Evolutionary conservation across 2,888 invertebrate genomes (phyloP).

Genomic region (Globia sparganii): DNA sequence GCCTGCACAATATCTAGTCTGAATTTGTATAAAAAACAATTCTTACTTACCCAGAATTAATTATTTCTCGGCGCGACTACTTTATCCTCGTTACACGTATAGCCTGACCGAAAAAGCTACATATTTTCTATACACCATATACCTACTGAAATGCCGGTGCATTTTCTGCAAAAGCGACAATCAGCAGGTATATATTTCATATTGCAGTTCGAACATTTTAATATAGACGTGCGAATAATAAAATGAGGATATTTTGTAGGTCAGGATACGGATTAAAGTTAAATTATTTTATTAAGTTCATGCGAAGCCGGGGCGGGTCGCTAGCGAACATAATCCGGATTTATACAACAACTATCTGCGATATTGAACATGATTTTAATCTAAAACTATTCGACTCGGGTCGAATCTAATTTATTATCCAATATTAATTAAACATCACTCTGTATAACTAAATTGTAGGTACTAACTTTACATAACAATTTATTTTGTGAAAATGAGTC

Average conservation of each 20-base stretch:
- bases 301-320: conserved; percentile 48
- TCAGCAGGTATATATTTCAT: too few species aligned
- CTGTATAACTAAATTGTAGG: conserved; percentile 29
- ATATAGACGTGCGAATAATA: conserved; percentile 2
- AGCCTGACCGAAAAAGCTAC: background rate
- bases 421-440: conserved; percentile 49
- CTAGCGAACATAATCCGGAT: conserved; percentile 64
- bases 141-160: too few species aligned
- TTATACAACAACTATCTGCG: conserved; percentile 59
- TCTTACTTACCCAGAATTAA: background rate
- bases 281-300: conserved; percentile 47
- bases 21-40: conserved; percentile 22
- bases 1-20: conserved; percentile 35
- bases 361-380: conserved; percentile 57
- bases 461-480: conserved; percentile 42
- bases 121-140: background rate
- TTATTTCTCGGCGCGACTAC: conserved; percentile 4
- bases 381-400: conserved; percentile 44
- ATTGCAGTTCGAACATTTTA: conserved; percentile 14
- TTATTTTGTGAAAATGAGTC: conserved; percentile 45
- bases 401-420: conserved; percentile 50
- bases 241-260: conserved; percentile 17
- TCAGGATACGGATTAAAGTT: conserved; percentile 20
- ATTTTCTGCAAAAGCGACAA: too few species aligned
- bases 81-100: background rate